Evolutionary conservation across 2,113 vertebrate genomes (phyloP).

Genomic region (Passer montanus): DNA sequence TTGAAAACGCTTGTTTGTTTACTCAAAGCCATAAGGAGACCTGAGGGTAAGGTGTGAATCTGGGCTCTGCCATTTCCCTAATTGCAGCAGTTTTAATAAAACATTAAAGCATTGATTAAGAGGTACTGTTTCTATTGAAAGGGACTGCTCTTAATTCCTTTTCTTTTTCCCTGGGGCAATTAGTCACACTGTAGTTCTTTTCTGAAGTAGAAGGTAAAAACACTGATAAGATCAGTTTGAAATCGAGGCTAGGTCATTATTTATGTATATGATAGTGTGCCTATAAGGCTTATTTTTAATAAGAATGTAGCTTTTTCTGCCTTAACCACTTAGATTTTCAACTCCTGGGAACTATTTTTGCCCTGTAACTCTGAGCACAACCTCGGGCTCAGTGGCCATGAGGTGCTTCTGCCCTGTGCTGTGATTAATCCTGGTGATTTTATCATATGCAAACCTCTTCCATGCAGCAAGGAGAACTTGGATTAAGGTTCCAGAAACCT

Average conservation of each 20-base stretch:
- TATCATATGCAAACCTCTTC: not conserved
- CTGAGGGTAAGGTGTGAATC: not conserved
- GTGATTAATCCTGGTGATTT: not conserved
- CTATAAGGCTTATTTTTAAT: not conserved
- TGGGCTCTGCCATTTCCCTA: not conserved
- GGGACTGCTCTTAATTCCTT: not conserved
- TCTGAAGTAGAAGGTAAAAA: not conserved
- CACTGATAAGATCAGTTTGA: not conserved
- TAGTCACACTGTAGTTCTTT: not conserved
- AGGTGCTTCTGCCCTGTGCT: not conserved
- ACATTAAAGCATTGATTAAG: not conserved
- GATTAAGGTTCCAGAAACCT: not conserved
- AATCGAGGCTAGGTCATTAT: not conserved
- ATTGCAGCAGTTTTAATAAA: not conserved
- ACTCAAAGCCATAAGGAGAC: not conserved
- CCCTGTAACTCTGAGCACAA: not conserved
- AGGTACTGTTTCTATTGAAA: not conserved
- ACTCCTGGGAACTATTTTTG: not conserved
- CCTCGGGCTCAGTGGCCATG: not conserved
- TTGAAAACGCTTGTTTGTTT: not conserved
- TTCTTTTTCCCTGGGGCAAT: not conserved
- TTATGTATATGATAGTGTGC: not conserved
- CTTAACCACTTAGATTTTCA: not conserved
- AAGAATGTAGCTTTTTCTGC: not conserved
- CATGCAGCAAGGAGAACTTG: not conserved